phyloP scores from a whole-genome alignment of 64 coral and sea anemone species.

The Porites australiensis region DNA sequence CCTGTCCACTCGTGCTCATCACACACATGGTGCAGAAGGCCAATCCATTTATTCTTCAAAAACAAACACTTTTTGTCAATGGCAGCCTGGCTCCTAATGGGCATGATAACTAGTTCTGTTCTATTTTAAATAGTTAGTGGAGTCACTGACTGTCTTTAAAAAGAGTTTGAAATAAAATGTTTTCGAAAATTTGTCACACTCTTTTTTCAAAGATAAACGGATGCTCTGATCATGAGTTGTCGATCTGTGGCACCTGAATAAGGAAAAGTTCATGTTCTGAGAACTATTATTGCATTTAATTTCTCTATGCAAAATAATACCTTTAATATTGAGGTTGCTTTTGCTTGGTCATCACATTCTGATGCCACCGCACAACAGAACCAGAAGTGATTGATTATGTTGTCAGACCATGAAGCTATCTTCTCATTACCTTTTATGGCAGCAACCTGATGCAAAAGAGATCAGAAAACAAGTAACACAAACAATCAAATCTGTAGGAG shows the following conservation, averaged over 20 bases:
- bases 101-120: conserved; percentile 4
- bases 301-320: conserved; percentile 16
- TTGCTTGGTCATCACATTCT: neutral
- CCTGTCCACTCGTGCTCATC: neutral
- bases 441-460: neutral
- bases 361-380: neutral
- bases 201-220: no score
- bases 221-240: neutral
- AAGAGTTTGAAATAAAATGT: no score
- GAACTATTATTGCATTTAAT: neutral
- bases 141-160: neutral
- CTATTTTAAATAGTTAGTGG: no score
- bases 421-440: neutral
- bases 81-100: neutral
- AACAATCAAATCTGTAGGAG: no score
- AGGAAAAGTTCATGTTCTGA: neutral
- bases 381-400: neutral
- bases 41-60: neutral
- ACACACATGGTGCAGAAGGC: neutral
- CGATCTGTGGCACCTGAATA: neutral
- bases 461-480: neutral
- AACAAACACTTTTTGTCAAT: neutral
- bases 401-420: neutral
- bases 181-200: no score
- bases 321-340: neutral